Percentiles rank a stretch among this genome's conserved stretches.
Evolutionary conservation across 2,113 vertebrate species (phyloP).

Genomic region (Genyomyrus donnyi): DNA sequence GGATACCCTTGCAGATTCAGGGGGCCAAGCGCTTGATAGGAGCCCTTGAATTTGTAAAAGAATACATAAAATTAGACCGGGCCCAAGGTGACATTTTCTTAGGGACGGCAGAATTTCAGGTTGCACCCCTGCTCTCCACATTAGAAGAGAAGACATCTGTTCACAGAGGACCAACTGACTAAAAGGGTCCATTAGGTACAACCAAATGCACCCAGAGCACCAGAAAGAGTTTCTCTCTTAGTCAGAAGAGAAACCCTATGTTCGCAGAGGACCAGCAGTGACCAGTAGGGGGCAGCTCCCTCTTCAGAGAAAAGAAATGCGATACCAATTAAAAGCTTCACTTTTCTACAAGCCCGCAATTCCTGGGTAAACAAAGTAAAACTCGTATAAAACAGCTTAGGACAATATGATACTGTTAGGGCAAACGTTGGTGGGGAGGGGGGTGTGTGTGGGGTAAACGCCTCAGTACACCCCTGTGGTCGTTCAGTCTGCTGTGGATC

Average conservation of each 20-base stretch:
- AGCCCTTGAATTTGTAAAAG: too few species aligned
- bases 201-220: too few species aligned
- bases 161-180: too few species aligned
- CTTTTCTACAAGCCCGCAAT: not conserved
- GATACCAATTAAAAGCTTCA: not conserved
- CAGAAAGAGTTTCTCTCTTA: too few species aligned
- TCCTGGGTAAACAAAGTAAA: not conserved
- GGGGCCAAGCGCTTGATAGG: too few species aligned
- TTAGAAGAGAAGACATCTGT: not conserved
- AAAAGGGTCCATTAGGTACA: too few species aligned
- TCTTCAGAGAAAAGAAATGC: not conserved
- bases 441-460: not conserved
- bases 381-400: not conserved
- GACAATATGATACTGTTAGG: not conserved
- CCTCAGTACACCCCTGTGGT: not conserved
- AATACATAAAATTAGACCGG: too few species aligned
- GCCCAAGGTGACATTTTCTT: not conserved
- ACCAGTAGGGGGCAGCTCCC: not conserved
- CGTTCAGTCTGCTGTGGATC: not conserved
- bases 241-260: too few species aligned
- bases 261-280: too few species aligned
- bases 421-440: not conserved
- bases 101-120: not conserved
- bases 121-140: not conserved
- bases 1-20: too few species aligned